Evolutionary conservation across 2,888 invertebrate genomes (phyloP).

Genomic region (Galeopsomyia nigrocyanea): DNA sequence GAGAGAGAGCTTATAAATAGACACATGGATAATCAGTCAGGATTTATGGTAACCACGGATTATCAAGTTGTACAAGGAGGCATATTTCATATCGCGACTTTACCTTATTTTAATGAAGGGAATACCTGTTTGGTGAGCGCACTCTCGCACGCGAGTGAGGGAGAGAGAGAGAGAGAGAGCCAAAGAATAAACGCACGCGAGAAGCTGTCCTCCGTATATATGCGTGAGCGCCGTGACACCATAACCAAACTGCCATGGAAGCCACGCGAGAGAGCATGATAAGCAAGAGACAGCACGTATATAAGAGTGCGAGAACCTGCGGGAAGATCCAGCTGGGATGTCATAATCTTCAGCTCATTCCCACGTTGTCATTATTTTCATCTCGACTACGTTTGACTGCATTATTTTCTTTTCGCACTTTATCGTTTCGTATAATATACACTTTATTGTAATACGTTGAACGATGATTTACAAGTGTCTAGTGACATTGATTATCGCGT

Average conservation of each 20-base stretch:
- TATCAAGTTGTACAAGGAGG: slow-evolving; percentile 69
- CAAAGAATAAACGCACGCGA: background rate
- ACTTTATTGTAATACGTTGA: no score
- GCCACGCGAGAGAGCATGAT: background rate
- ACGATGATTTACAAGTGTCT: no score
- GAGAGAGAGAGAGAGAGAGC: background rate
- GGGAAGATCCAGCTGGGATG: background rate
- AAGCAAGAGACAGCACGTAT: slow-evolving; percentile 3
- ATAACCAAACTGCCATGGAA: background rate
- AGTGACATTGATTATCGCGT: no score
- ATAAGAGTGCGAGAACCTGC: background rate
- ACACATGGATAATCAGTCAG: slow-evolving; percentile 68
- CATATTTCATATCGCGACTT: slow-evolving; percentile 68
- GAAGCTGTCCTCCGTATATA: background rate
- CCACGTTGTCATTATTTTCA: slow-evolving; percentile 38
- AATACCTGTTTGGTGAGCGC: slow-evolving; percentile 62
- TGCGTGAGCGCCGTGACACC: background rate
- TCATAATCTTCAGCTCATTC: slow-evolving; percentile 25
- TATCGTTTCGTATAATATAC: no score
- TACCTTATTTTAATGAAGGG: slow-evolving; percentile 66
- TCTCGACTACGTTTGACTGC: slow-evolving; percentile 15
- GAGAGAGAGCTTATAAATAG: slow-evolving; percentile 65
- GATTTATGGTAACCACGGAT: slow-evolving; percentile 70
- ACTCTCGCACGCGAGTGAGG: slow-evolving; percentile 30
- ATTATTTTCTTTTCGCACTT: slow-evolving; percentile 32